Evolutionary conservation across 2,797 vertebrate genomes (phyloP).

Genomic region (Acrossocheilus fasciatus): DNA sequence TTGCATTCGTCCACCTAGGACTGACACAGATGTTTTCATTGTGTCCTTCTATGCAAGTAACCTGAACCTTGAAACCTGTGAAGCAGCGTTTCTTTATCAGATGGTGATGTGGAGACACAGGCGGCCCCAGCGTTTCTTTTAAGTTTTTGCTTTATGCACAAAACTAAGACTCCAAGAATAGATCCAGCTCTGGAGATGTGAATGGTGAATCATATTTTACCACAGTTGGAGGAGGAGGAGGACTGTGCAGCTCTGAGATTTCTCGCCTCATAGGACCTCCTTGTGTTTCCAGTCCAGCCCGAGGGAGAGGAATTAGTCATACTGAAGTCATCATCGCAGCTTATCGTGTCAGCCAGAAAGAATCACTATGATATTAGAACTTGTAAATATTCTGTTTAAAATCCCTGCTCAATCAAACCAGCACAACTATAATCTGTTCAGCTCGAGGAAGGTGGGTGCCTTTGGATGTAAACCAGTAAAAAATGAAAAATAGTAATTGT

Average conservation of each 20-base stretch:
- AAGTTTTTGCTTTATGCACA: not conserved
- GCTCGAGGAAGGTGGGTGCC: conserved; percentile 27
- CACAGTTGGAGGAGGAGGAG: conserved; percentile 4
- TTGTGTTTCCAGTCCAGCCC: conserved; percentile 24
- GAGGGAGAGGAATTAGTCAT: conserved; percentile 35
- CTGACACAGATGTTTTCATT: not conserved
- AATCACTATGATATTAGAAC: conserved; percentile 26
- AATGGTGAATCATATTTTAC: conserved; percentile 33
- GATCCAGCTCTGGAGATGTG: conserved; percentile 7
- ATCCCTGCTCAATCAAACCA: conserved; percentile 3
- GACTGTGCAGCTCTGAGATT: conserved; percentile 7
- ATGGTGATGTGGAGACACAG: not conserved
- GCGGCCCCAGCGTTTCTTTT: not conserved
- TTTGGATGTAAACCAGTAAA: not conserved
- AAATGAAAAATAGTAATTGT: not conserved
- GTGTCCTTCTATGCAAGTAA: conserved; percentile 1
- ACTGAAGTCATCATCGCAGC: conserved; percentile 22
- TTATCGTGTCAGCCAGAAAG: conserved; percentile 22
- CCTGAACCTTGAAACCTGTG: conserved; percentile 6
- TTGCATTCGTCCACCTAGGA: not conserved
- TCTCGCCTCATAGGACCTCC: not conserved
- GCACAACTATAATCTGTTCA: conserved; percentile 14
- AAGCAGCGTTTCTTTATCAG: not conserved
- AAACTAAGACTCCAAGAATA: conserved; percentile 24
- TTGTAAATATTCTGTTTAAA: conserved; percentile 33